These are phyloP conservation scores for Microplitis demolitor DNA, from an alignment of 1,140 invertebrate species.

Conservation along the genomic window DNA sequence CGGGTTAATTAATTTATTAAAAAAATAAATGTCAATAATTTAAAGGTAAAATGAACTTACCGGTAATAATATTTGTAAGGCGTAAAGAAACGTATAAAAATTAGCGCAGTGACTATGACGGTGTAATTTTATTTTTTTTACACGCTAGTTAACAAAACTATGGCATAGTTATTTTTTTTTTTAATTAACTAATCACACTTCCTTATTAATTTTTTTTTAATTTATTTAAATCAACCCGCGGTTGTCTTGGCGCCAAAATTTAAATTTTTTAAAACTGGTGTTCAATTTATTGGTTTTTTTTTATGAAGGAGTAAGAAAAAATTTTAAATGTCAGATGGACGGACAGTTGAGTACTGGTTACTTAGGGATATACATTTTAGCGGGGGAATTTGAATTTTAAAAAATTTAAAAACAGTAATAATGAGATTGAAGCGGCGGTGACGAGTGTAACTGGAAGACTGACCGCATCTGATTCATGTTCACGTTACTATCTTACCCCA, in stretches of 20 bases:
- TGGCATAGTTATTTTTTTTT: constrained; percentile 39
- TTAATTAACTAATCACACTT: constrained; percentile 35
- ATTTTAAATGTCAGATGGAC: too few species aligned
- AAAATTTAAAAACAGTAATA: neutral
- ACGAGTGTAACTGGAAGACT: constrained; percentile 42
- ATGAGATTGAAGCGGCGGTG: constrained; percentile 14
- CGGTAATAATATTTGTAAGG: neutral
- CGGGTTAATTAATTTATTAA: too few species aligned
- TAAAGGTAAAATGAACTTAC: neutral
- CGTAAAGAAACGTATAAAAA: neutral
- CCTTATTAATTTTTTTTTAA: constrained; percentile 23
- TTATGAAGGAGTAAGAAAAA: too few species aligned
- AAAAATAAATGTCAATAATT: too few species aligned
- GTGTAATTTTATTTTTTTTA: constrained; percentile 47
- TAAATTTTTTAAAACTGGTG: too few species aligned
- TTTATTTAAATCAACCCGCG: too few species aligned
- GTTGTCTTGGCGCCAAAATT: too few species aligned
- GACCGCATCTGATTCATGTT: constrained; percentile 36
- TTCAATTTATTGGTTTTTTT: too few species aligned
- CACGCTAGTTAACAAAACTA: constrained; percentile 46
- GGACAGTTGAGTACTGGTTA: too few species aligned
- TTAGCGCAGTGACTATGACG: constrained; percentile 26
- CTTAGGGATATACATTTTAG: too few species aligned
- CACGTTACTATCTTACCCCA: constrained; percentile 17
- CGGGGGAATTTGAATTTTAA: too few species aligned